These are phyloP conservation scores for Willisornis vidua DNA, from an alignment of 2,113 vertebrate species.

Conservation along the genomic window DNA sequence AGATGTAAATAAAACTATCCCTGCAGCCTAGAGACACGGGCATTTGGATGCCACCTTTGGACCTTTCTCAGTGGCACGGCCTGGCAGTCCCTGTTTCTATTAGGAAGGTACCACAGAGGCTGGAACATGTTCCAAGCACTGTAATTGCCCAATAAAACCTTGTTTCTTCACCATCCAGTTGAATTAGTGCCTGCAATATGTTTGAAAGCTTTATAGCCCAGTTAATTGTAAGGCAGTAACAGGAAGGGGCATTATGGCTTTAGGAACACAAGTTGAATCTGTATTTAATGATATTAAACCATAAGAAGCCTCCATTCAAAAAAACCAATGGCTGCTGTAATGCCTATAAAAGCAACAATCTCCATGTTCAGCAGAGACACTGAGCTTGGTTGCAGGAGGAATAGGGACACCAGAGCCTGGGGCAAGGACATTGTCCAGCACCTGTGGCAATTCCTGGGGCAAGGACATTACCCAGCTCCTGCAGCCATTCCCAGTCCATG, in stretches of 20 bases:
- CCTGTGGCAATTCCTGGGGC: neutral
- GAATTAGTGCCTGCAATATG: slow-evolving; percentile 67
- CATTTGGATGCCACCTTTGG: neutral
- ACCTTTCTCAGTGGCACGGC: neutral
- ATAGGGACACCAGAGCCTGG: neutral
- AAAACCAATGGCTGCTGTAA: neutral
- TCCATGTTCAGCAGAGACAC: neutral
- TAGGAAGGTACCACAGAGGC: neutral
- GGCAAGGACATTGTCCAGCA: neutral
- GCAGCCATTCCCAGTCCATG: fast-evolving
- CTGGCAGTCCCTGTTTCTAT: neutral
- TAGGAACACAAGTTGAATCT: slow-evolving; percentile 54
- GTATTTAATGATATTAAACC: slow-evolving; percentile 61
- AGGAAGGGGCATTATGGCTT: slow-evolving; percentile 50
- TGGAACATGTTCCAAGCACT: neutral
- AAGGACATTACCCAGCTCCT: neutral
- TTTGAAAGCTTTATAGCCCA: slow-evolving; percentile 64
- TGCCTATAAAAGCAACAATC: neutral
- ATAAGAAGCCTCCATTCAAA: neutral
- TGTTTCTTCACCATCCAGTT: slow-evolving; percentile 47
- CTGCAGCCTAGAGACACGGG: fast-evolving
- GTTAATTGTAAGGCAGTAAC: slow-evolving; percentile 65
- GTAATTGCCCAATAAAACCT: slow-evolving; percentile 62
- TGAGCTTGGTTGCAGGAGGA: neutral
- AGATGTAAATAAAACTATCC: neutral